Evolutionary conservation across 2,888 invertebrate species (phyloP), one percentile per base, ranked within the genome.

Genomic region (Isoperla grammatica): DNA sequence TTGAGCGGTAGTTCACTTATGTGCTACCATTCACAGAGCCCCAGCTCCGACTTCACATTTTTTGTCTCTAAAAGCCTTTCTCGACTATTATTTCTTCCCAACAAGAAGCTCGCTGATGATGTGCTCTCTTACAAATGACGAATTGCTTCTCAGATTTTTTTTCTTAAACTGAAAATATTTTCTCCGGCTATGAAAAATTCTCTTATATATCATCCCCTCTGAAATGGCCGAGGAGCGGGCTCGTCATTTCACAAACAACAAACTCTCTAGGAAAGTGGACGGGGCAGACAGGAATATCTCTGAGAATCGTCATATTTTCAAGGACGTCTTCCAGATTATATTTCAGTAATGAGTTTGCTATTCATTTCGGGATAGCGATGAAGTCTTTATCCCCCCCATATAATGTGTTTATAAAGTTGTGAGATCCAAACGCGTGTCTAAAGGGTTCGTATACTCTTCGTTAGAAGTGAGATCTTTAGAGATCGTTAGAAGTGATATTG

Each of bases 321-420:
- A 53, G 53, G 53, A 53, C 53, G 37, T 53, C 19, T 53, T 53
- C 37, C n/a, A 39, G 53, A 53, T 53, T 53, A 53, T 53, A 53
- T 53, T 53, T 53, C 53, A 53, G 37, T 53, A 37, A 53, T 53
- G 53, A 5, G 37, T 39, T 37, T 53, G 53, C 39, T 53, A 29
- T 39, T 53, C 15, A 35, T 53, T 37, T 37, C 37, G 15, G 39
- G 37, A 37, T 53, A 17, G 53, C 17, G 11, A 19, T 13, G 45
- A 45, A 13, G 45, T 11, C 19, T 17, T 45, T 11, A 15, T 53
- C 53, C 39, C 53, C 37, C 53, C 35, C 53, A 12, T 37, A 12
- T 53, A 39, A 53, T 53, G 37, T 53, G 39, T 53, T 53, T 53
- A 39, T 22, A 37, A 39, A 53, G 39, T 53, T 29, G 8, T 29